These are phyloP conservation scores for Hephaestus fuliginosus DNA, from an alignment of 2,797 vertebrate genomes.

Conservation along the genomic window DNA sequence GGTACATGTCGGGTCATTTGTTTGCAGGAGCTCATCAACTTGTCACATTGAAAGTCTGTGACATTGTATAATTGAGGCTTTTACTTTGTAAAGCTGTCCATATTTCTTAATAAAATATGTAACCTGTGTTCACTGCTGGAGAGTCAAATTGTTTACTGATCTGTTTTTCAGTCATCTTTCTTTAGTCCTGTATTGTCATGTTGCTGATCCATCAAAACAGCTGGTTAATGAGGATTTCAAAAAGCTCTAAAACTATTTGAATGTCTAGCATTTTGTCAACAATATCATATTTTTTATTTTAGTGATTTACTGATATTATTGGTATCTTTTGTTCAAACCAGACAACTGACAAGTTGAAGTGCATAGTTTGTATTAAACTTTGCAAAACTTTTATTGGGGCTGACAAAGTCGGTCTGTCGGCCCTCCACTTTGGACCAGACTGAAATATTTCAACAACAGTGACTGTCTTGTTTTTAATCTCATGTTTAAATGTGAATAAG, in stretches of 20 bases:
- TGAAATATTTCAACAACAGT: not conserved
- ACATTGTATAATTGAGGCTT: not conserved
- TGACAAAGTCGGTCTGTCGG: not conserved
- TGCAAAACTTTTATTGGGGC: not conserved
- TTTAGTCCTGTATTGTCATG: not conserved
- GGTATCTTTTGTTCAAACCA: not conserved
- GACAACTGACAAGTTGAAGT: not conserved
- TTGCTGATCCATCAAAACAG: not conserved
- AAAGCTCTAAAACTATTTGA: not conserved
- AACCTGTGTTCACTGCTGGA: not conserved
- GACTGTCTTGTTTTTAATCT: not conserved
- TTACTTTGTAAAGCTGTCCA: slow-evolving; percentile 21
- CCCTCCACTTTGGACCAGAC: not conserved
- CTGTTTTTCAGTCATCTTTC: not conserved
- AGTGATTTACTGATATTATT: not conserved
- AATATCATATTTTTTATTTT: not conserved
- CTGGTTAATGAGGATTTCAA: not conserved
- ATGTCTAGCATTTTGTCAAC: not conserved
- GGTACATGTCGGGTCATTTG: not conserved
- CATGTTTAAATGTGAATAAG: not conserved
- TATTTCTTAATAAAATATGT: slow-evolving; percentile 22
- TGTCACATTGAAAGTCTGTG: not conserved
- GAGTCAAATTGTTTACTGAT: not conserved
- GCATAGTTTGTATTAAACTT: not conserved
- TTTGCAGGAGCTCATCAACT: too few relatives aligned